phyloP scores from a whole-genome alignment of 2,113 vertebrate genomes.

The Colinus virginianus region DNA sequence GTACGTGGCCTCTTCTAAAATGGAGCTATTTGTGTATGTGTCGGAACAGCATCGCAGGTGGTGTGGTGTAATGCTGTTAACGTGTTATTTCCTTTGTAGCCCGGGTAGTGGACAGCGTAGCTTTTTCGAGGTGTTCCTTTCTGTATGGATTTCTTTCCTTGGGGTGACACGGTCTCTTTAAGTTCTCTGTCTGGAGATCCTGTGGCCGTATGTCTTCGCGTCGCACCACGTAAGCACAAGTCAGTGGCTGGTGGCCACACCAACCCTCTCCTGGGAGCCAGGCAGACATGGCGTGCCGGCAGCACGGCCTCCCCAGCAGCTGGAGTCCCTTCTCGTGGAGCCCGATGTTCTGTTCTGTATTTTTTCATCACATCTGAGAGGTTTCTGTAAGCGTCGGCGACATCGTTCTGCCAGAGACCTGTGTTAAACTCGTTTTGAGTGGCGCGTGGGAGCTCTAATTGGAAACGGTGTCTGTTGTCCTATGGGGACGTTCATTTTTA shows the following conservation, averaged over 20 bases:
- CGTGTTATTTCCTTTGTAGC: neutral
- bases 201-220: conserved; percentile 36
- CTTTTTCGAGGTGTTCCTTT: conserved; percentile 27
- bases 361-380: neutral
- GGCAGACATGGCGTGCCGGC: conserved; percentile 1
- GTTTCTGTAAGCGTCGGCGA: neutral
- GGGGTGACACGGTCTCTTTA: neutral
- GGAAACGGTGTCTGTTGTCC: neutral
- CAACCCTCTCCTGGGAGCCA: conserved; percentile 15
- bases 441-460: neutral
- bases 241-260: neutral
- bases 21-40: conserved; percentile 8
- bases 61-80: conserved; percentile 10
- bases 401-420: neutral
- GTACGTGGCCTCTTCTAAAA: conserved; percentile 13
- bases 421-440: neutral
- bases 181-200: conserved; percentile 3
- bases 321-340: neutral
- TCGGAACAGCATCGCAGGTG: neutral
- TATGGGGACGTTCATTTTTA: neutral
- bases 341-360: neutral
- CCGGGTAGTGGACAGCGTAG: conserved; percentile 19
- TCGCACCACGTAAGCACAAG: conserved; percentile 74
- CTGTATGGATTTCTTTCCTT: neutral
- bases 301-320: neutral